Percentiles rank a stretch among this genome's conserved stretches.
phyloP scores from a whole-genome alignment of 2,888 invertebrate species.

The Melolontha melolontha region DNA sequence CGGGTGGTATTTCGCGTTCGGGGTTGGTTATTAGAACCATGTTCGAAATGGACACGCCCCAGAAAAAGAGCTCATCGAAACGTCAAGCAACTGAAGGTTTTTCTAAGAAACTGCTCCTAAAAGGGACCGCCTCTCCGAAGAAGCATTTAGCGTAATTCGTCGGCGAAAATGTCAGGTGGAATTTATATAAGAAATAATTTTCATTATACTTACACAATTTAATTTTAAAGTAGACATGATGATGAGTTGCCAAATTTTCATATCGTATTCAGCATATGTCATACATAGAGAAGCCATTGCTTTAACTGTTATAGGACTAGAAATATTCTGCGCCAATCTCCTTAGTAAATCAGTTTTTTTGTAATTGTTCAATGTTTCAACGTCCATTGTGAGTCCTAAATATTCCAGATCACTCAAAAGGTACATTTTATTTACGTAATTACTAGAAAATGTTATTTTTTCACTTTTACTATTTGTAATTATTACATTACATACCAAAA shows the following conservation, averaged over 20 bases:
- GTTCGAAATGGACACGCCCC: too few species aligned
- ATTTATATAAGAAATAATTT: too few species aligned
- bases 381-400: constrained; percentile 54
- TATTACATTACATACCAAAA: constrained; percentile 53
- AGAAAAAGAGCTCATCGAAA: too few species aligned
- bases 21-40: too few species aligned
- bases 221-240: constrained; percentile 50
- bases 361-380: constrained; percentile 51
- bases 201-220: constrained; percentile 53
- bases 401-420: constrained; percentile 56
- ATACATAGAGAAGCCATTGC: constrained; percentile 58
- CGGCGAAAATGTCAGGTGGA: too few species aligned
- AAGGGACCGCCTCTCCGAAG: too few species aligned
- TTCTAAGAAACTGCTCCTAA: too few species aligned
- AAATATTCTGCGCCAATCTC: constrained; percentile 52
- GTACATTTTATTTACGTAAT: constrained; percentile 55
- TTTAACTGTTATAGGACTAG: constrained; percentile 51
- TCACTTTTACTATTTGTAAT: neutral
- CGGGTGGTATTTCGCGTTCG: too few species aligned
- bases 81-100: too few species aligned
- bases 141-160: too few species aligned
- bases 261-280: constrained; percentile 54
- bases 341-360: constrained; percentile 56
- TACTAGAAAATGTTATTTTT: constrained; percentile 48
- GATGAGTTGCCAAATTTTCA: constrained; percentile 50